Conservation (phyloP, 2,888 invertebrate species). For the Eristalis pertinax region DNA sequence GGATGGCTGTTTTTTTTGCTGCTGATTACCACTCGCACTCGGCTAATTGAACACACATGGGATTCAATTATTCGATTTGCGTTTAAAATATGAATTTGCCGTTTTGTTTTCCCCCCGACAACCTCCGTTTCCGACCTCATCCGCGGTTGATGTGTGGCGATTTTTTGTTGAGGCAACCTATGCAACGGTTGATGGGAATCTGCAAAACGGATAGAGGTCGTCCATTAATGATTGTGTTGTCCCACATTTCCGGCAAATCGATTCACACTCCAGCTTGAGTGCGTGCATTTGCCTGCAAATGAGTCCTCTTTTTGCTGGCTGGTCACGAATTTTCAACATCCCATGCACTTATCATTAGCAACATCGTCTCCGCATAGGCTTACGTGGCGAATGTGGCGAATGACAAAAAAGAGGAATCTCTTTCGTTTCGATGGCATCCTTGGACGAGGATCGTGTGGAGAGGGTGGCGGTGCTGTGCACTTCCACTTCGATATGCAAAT, state of each 20-base stretch:
- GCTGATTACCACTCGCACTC: not conserved
- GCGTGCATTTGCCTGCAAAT: not conserved
- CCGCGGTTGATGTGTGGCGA: too few relatives aligned
- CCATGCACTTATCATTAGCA: not conserved
- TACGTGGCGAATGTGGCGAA: too few relatives aligned
- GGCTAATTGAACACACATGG: not conserved
- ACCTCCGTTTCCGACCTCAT: not conserved
- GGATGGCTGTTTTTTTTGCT: not conserved
- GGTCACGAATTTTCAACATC: not conserved
- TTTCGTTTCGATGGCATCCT: too few relatives aligned
- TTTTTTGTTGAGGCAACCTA: too few relatives aligned
- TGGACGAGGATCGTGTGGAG: too few relatives aligned
- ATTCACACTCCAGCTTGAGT: not conserved
- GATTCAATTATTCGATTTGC: not conserved
- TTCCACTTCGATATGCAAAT: not conserved
- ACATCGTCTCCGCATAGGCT: too few relatives aligned
- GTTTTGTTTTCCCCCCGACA: not conserved
- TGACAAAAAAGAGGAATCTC: too few relatives aligned
- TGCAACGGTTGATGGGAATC: too few relatives aligned
- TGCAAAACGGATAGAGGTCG: not conserved
- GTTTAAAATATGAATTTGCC: not conserved
- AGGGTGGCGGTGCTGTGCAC: not conserved
- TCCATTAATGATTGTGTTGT: not conserved
- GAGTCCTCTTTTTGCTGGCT: not conserved
- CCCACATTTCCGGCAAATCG: not conserved